Conservation (phyloP, 2,113 vertebrate species). For the Ivindomyrus marchei region DNA sequence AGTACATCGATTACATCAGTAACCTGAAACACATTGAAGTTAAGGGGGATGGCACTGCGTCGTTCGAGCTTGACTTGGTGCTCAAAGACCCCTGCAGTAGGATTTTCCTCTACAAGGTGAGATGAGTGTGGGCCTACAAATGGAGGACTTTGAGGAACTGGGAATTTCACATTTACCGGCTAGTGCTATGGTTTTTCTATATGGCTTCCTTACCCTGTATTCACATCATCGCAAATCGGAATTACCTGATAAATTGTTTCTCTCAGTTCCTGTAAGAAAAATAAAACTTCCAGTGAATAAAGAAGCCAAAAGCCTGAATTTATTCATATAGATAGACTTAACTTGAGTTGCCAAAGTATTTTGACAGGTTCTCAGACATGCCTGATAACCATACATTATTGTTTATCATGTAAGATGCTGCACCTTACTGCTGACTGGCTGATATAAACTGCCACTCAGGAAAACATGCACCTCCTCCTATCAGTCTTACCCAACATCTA, state of each 20-base stretch:
- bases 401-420: background rate
- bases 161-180: background rate
- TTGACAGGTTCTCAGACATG: background rate
- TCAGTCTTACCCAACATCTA: background rate
- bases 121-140: background rate
- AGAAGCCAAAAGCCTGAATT: background rate
- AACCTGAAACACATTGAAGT: slow-evolving; percentile 59
- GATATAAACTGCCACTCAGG: background rate
- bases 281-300: background rate
- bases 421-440: background rate
- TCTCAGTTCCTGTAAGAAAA: background rate
- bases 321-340: background rate
- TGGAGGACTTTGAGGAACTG: background rate
- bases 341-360: background rate
- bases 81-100: slow-evolving; percentile 58
- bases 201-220: background rate
- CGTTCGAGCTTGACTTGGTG: slow-evolving; percentile 59
- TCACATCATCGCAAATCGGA: background rate
- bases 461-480: background rate
- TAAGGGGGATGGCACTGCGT: slow-evolving; percentile 49
- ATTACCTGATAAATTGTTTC: background rate
- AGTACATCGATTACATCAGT: slow-evolving; percentile 53
- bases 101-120: slow-evolving; percentile 70
- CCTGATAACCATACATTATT: background rate
- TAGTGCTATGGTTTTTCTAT: background rate